Evolutionary conservation across 2,888 invertebrate genomes (phyloP).

Genomic region (Drosophila pseudotakahashii): DNA sequence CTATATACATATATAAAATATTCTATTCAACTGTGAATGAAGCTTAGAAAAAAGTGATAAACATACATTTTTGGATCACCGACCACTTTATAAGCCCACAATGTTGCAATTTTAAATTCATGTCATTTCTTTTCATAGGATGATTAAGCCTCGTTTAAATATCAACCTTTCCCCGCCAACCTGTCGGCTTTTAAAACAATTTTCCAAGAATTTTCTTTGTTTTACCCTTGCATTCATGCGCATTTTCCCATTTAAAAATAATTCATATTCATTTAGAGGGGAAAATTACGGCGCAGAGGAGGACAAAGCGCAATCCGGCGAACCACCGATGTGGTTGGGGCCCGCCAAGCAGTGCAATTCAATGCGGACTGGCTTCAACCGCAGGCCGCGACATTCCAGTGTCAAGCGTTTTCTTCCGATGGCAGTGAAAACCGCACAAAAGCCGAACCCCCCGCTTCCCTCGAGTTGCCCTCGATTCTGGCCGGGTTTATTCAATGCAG

Average conservation of each 20-base stretch:
- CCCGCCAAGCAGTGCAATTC: slow-evolving; percentile 31
- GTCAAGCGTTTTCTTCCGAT: slow-evolving; percentile 39
- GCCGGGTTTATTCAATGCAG: slow-evolving; percentile 24
- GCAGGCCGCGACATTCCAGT: slow-evolving; percentile 47
- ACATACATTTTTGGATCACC: not conserved
- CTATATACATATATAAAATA: too few relatives aligned
- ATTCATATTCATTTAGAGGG: slow-evolving; percentile 31
- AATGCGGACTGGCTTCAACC: slow-evolving; percentile 38
- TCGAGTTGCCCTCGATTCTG: slow-evolving; percentile 12
- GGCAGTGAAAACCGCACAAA: slow-evolving; percentile 39
- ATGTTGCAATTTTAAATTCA: not conserved
- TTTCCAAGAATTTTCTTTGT: slow-evolving; percentile 30
- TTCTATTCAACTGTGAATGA: too few relatives aligned
- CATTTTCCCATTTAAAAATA: slow-evolving; percentile 17
- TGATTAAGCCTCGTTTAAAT: slow-evolving; percentile 8
- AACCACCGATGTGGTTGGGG: not conserved
- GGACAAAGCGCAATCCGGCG: slow-evolving; percentile 19
- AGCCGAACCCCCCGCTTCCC: slow-evolving; percentile 9
- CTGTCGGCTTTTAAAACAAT: slow-evolving; percentile 21
- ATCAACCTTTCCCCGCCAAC: not conserved
- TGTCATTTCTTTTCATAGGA: not conserved
- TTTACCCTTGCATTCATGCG: not conserved
- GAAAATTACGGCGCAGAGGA: not conserved
- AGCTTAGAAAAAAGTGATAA: too few relatives aligned
- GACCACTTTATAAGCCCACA: not conserved